Conservation (phyloP, 2,888 invertebrate genomes). For the Cataglyphis albicans region DNA sequence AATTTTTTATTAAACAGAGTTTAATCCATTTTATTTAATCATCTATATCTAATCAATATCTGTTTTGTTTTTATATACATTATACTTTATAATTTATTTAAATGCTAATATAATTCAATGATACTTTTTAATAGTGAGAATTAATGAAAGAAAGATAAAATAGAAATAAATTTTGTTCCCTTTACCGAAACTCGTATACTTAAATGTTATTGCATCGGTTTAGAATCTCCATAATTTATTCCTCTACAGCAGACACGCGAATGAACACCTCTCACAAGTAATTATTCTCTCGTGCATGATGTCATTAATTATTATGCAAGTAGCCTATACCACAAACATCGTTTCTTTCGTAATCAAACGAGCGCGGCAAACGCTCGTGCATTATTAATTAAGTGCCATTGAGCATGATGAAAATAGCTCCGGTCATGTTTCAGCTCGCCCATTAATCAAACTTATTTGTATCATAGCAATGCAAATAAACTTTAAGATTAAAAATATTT, state of each 20-base stretch:
- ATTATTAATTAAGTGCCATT: constrained; percentile 25
- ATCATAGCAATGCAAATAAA: background rate
- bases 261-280: constrained; percentile 40
- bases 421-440: background rate
- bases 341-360: constrained; percentile 24
- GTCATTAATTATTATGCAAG: constrained; percentile 26
- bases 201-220: constrained; percentile 20
- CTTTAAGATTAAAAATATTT: background rate
- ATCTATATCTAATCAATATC: background rate
- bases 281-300: constrained; percentile 14
- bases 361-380: background rate
- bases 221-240: constrained; percentile 58
- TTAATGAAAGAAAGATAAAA: background rate
- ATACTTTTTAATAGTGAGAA: background rate
- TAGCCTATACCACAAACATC: background rate
- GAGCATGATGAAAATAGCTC: background rate
- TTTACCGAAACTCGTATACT: background rate
- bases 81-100: background rate
- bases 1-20: background rate
- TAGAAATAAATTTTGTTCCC: background rate
- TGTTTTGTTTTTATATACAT: background rate
- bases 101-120: background rate
- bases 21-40: background rate
- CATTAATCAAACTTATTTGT: background rate
- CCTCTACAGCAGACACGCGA: constrained; percentile 11